These are phyloP conservation scores for Pseudomugil tenellus DNA, from an alignment of 2,797 vertebrate species.

Conservation along the genomic window DNA sequence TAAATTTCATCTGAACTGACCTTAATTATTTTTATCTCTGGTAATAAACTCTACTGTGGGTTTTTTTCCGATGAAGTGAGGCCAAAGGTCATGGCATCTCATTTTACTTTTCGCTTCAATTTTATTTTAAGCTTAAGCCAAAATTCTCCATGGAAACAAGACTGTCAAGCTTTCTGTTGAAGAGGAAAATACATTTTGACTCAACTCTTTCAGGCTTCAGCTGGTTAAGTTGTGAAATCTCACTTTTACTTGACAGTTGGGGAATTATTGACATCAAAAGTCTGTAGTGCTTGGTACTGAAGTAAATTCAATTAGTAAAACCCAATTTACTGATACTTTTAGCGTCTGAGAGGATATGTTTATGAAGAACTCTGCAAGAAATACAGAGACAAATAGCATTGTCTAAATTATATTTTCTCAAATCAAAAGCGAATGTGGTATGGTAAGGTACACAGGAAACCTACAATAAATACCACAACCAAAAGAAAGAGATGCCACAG, in stretches of 20 bases:
- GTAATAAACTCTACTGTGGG: constrained; percentile 21
- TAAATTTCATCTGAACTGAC: constrained; percentile 10
- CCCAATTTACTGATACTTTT: background rate
- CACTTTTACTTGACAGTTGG: background rate
- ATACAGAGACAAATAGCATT: too few relatives aligned
- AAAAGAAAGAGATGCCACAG: too few relatives aligned
- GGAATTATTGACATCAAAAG: background rate
- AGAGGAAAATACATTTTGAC: too few relatives aligned
- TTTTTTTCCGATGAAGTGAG: constrained; percentile 10
- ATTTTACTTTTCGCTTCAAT: background rate
- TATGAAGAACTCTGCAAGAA: too few relatives aligned
- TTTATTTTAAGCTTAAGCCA: background rate
- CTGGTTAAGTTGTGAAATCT: background rate
- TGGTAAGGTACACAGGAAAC: too few relatives aligned
- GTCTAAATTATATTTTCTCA: too few relatives aligned
- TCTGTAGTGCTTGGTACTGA: background rate
- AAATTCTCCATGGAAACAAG: background rate
- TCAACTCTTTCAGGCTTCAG: too few relatives aligned
- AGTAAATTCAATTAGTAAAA: background rate
- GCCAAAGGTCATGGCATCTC: constrained; percentile 10
- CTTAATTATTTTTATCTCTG: background rate
- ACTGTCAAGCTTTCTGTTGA: background rate
- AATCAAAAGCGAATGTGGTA: too few relatives aligned
- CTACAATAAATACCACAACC: too few relatives aligned
- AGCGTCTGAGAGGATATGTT: too few relatives aligned